Evolutionary conservation across 30 jellyfish, hydroid and myxozoan species (phyloP).

Genomic region (Clytia hemisphaerica): DNA sequence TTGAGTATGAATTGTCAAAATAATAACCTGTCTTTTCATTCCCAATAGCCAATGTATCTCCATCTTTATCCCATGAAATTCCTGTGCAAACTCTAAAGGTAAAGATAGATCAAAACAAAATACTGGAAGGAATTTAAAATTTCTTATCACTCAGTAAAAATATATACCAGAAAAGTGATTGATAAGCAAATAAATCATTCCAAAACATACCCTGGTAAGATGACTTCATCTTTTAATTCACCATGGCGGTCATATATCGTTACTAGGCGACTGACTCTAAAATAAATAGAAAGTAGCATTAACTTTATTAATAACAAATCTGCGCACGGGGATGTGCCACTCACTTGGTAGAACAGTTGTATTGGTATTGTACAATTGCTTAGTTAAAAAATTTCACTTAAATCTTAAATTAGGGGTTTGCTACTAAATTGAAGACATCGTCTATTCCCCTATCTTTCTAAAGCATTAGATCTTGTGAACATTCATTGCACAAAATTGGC

Average conservation of each 20-base stretch:
- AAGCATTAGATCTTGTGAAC: too few relatives aligned
- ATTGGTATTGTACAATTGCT: too few relatives aligned
- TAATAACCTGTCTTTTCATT: slow-evolving; percentile 68
- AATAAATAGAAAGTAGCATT: background rate
- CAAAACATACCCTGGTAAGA: slow-evolving; percentile 72
- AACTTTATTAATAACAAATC: too few relatives aligned
- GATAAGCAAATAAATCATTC: background rate
- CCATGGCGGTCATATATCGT: slow-evolving; percentile 96
- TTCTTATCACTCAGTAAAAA: background rate
- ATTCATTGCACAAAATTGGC: too few relatives aligned
- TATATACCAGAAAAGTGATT: background rate
- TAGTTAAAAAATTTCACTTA: too few relatives aligned
- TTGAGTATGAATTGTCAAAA: background rate
- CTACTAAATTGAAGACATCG: too few relatives aligned
- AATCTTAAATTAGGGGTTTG: too few relatives aligned
- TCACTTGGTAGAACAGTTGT: too few relatives aligned
- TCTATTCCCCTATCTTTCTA: too few relatives aligned
- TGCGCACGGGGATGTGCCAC: too few relatives aligned
- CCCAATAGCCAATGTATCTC: slow-evolving; percentile 81
- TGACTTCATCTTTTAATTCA: slow-evolving; percentile 74
- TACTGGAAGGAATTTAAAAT: background rate
- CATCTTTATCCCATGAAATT: slow-evolving; percentile 88
- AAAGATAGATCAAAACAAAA: background rate
- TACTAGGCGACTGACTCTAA: slow-evolving; percentile 59
- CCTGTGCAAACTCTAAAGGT: slow-evolving; percentile 42